phyloP scores from a whole-genome alignment of 2,888 invertebrate species.

The Timema cristinae region DNA sequence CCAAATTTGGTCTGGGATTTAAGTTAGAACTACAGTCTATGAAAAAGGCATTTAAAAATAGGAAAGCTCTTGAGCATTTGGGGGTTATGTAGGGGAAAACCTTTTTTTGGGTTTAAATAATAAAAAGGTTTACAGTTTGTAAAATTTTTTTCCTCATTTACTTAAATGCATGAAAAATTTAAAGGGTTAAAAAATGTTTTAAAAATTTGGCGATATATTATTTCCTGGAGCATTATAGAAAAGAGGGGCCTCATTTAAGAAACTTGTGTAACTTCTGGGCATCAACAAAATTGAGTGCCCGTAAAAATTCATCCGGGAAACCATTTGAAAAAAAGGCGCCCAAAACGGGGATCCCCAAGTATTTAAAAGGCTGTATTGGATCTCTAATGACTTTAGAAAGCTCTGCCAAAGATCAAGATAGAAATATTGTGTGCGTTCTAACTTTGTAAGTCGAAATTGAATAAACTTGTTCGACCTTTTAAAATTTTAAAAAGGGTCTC shows the following conservation, averaged over 20 bases:
- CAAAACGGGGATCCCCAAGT: slow-evolving; percentile 34
- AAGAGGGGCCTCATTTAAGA: slow-evolving; percentile 21
- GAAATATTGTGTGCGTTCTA: slow-evolving; percentile 26
- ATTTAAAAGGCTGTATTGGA: slow-evolving; percentile 34
- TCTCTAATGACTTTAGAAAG: slow-evolving; percentile 17
- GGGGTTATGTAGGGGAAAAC: slow-evolving; percentile 30
- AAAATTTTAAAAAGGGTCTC: too few species aligned
- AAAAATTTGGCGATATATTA: slow-evolving; percentile 18
- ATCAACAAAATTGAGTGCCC: slow-evolving; percentile 33
- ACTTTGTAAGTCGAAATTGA: slow-evolving; percentile 32
- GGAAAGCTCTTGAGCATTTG: slow-evolving; percentile 29
- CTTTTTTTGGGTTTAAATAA: slow-evolving; percentile 25
- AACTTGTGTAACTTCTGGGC: slow-evolving; percentile 22
- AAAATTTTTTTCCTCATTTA: slow-evolving; percentile 33
- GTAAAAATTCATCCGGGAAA: slow-evolving; percentile 33
- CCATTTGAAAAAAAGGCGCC: slow-evolving; percentile 34
- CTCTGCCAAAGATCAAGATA: neutral
- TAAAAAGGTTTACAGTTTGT: slow-evolving; percentile 32
- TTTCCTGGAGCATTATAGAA: slow-evolving; percentile 24
- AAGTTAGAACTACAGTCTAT: slow-evolving; percentile 32
- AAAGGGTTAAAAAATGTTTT: slow-evolving; percentile 30
- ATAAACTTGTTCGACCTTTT: too few species aligned
- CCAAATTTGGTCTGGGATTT: slow-evolving; percentile 29
- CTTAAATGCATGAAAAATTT: slow-evolving; percentile 33
- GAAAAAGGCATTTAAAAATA: slow-evolving; percentile 33